phyloP scores from a whole-genome alignment of 2,797 vertebrate genomes.

The Meda fulgida region DNA sequence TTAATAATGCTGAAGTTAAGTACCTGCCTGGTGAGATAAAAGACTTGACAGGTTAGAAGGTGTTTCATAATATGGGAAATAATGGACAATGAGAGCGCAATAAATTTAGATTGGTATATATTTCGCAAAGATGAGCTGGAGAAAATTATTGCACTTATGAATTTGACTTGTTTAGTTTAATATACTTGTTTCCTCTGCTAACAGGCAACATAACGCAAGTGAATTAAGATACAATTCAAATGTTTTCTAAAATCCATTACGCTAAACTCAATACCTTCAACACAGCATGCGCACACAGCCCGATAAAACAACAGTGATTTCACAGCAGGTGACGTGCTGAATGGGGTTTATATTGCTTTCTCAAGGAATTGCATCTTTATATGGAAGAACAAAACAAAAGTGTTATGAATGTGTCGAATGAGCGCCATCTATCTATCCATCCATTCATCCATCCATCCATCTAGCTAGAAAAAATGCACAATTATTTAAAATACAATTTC shows the following conservation, averaged over 20 bases:
- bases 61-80: constrained; percentile 37
- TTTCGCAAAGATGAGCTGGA: constrained; percentile 1
- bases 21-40: constrained; percentile 43
- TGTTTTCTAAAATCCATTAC: constrained; percentile 40
- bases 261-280: constrained; percentile 37
- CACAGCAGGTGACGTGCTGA: constrained; percentile 21
- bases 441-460: too few species aligned
- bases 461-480: neutral
- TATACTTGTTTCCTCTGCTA: constrained; percentile 6
- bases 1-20: constrained; percentile 35
- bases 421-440: neutral
- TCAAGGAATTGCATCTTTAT: constrained; percentile 8
- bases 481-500: neutral
- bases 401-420: neutral
- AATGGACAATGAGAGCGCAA: constrained; percentile 42
- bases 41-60: constrained; percentile 40
- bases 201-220: neutral
- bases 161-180: constrained; percentile 25
- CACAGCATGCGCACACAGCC: constrained; percentile 20
- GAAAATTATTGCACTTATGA: neutral
- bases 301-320: constrained; percentile 29
- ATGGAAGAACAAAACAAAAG: constrained; percentile 19
- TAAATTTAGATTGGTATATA: constrained; percentile 19
- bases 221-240: constrained; percentile 34
- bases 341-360: constrained; percentile 42